phyloP scores from a whole-genome alignment of 2,113 vertebrate genomes.

The Tringa solitaria region DNA sequence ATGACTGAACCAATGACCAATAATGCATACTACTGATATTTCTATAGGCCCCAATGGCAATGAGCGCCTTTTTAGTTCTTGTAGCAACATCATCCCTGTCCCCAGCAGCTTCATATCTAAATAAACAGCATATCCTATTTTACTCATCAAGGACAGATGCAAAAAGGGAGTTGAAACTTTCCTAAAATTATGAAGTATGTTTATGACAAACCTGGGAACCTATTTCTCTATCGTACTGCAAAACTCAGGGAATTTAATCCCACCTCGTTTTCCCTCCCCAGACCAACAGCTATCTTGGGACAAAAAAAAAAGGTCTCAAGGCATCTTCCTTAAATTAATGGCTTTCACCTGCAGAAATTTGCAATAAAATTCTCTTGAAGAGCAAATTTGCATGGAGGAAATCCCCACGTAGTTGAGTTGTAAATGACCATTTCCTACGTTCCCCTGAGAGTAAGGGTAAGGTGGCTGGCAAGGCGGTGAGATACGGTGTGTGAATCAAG shows the following conservation, averaged over 20 bases:
- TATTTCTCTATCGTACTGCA: neutral
- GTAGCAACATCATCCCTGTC: neutral
- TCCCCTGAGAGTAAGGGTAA: neutral
- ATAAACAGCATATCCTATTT: neutral
- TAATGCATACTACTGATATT: neutral
- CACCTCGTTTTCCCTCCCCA: neutral
- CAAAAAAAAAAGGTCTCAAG: neutral
- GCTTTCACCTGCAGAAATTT: neutral
- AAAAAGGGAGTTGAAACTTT: neutral
- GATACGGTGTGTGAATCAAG: neutral
- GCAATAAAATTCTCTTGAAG: neutral
- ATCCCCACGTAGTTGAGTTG: neutral
- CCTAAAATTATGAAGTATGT: neutral
- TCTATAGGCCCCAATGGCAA: neutral
- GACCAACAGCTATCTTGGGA: neutral
- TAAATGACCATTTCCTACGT: neutral
- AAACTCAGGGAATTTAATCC: neutral
- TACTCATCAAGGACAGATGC: neutral
- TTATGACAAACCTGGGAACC: neutral
- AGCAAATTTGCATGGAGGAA: slow-evolving; percentile 23
- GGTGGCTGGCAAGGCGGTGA: neutral
- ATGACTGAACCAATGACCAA: neutral
- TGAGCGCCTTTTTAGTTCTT: neutral
- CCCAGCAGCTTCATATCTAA: neutral
- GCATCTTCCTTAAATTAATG: neutral